These are phyloP conservation scores for Trisateles emortualis DNA, from an alignment of 2,888 invertebrate species.

Conservation along the genomic window DNA sequence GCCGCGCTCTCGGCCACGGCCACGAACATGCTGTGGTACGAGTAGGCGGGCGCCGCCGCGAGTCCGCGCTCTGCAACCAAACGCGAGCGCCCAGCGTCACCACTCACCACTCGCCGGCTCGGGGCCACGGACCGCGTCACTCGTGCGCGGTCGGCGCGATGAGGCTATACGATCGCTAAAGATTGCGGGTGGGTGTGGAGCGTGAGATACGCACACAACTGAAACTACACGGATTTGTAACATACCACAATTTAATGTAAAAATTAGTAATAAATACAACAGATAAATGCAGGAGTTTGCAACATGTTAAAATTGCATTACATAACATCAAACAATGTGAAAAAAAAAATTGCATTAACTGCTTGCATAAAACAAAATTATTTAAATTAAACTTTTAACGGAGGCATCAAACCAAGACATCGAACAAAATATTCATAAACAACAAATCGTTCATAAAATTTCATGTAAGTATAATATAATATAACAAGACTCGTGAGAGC, in stretches of 20 bases:
- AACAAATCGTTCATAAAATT: constrained; percentile 84
- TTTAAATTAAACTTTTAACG: constrained; percentile 85
- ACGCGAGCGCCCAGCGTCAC: too few relatives aligned
- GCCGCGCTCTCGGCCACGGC: constrained; percentile 90
- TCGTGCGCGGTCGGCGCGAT: constrained; percentile 26
- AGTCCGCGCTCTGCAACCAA: constrained; percentile 71
- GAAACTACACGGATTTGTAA: constrained; percentile 87
- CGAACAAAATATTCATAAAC: constrained; percentile 81
- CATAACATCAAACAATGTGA: constrained; percentile 88
- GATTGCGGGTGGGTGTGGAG: constrained; percentile 68
- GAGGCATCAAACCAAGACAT: constrained; percentile 87
- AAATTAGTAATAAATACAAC: constrained; percentile 90
- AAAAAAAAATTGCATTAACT: constrained; percentile 86
- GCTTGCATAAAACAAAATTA: constrained; percentile 86
- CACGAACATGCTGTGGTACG: constrained; percentile 95
- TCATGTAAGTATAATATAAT: constrained; percentile 78
- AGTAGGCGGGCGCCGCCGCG: constrained; percentile 79
- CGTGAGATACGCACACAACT: constrained; percentile 78
- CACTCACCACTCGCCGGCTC: constrained; percentile 21
- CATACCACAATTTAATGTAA: constrained; percentile 91
- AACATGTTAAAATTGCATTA: constrained; percentile 87
- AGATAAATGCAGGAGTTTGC: constrained; percentile 90
- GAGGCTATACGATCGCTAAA: constrained; percentile 50
- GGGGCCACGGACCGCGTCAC: constrained; percentile 21
- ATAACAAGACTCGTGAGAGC: constrained; percentile 78